These are phyloP conservation scores for Phrixothrix hirtus DNA, from an alignment of 2,888 invertebrate species.

Conservation along the genomic window DNA sequence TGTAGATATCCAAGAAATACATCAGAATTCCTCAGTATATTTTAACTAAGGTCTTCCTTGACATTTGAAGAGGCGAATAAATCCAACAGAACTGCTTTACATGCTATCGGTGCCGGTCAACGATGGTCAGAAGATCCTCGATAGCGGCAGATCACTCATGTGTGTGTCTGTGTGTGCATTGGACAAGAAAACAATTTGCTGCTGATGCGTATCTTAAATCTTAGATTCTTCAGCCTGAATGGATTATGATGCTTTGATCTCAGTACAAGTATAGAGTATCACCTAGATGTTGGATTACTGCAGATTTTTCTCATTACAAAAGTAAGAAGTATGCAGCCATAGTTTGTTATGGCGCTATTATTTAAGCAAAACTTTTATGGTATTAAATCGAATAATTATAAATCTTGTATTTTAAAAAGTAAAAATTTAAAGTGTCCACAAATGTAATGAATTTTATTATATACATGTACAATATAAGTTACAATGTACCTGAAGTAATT, in stretches of 20 bases:
- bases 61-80: slow-evolving; percentile 33
- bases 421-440: too few species aligned
- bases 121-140: slow-evolving; percentile 36
- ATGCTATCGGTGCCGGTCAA: slow-evolving; percentile 28
- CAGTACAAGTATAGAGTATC: too few species aligned
- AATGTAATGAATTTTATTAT: too few species aligned
- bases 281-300: too few species aligned
- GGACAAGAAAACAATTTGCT: slow-evolving; percentile 47
- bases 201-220: slow-evolving; percentile 44
- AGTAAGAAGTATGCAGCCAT: too few species aligned
- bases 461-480: too few species aligned
- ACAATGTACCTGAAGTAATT: too few species aligned
- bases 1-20: background rate
- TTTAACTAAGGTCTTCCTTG: slow-evolving; percentile 24
- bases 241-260: slow-evolving; percentile 5
- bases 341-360: too few species aligned
- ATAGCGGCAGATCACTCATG: slow-evolving; percentile 43
- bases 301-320: background rate
- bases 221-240: slow-evolving; percentile 28
- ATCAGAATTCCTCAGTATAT: slow-evolving; percentile 3
- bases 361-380: too few species aligned
- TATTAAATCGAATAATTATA: too few species aligned
- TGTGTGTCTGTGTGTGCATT: slow-evolving; percentile 39
- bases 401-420: too few species aligned
- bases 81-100: slow-evolving; percentile 27